Conservation (phyloP, 2,797 vertebrate genomes). For the Sylvia borin region DNA sequence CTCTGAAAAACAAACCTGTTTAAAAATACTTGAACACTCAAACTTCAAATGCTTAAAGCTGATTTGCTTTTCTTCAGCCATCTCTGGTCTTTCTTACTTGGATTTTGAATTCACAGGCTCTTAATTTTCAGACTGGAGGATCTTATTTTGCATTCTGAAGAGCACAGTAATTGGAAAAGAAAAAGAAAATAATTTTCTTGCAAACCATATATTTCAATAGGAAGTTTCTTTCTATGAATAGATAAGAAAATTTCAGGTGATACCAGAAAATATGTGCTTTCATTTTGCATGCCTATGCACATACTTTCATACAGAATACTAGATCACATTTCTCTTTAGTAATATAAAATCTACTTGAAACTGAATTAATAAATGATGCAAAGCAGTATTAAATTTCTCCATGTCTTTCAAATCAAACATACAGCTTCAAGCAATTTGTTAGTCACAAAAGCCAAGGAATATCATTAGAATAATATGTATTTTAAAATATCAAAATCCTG, state of each 20-base stretch:
- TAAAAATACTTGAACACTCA: constrained; percentile 1
- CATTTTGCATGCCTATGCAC: neutral
- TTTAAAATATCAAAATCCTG: neutral
- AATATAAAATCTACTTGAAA: neutral
- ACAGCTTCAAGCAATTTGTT: neutral
- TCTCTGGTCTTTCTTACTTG: neutral
- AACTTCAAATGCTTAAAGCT: neutral
- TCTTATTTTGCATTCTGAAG: neutral
- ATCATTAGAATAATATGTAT: neutral
- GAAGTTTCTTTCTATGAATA: neutral
- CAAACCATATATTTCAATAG: neutral
- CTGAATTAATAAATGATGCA: neutral
- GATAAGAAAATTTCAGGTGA: neutral
- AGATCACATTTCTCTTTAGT: neutral
- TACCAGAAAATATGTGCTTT: neutral
- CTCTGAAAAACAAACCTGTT: constrained; percentile 19
- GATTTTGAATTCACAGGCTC: neutral
- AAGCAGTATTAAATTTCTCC: neutral
- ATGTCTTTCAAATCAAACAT: neutral
- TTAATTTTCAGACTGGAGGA: neutral
- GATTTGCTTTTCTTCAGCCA: neutral
- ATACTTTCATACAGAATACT: neutral
- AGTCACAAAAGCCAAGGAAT: neutral
- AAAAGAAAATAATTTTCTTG: neutral
- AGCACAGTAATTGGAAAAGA: neutral